Evolutionary conservation across 2,888 invertebrate species (phyloP).

Genomic region (Troglohyphantes excavatus): DNA sequence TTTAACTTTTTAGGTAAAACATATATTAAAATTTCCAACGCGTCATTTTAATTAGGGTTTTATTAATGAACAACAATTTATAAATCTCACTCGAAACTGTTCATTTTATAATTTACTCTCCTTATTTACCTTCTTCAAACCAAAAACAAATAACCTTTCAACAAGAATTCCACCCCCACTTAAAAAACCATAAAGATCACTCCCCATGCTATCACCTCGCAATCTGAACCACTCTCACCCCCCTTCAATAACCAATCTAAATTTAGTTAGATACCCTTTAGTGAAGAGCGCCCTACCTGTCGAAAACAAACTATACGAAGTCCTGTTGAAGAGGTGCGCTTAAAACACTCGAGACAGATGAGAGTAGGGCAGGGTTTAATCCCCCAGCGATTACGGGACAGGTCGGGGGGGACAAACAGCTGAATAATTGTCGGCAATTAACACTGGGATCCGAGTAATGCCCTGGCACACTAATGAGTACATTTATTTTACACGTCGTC

Average conservation of each 20-base stretch:
- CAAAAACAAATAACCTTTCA: neutral
- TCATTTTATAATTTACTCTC: no score
- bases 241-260: no score
- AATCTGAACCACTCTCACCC: no score
- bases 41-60: no score
- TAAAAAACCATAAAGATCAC: no score
- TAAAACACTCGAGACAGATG: constrained; percentile 34
- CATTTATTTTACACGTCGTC: constrained; percentile 48
- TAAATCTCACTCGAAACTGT: no score
- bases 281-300: neutral
- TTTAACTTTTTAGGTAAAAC: no score
- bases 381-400: constrained; percentile 39
- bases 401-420: constrained; percentile 18
- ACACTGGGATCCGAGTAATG: constrained; percentile 62
- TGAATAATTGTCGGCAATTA: constrained; percentile 73
- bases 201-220: no score
- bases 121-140: neutral
- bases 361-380: constrained; percentile 47
- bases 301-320: no score
- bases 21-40: no score
- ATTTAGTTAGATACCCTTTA: neutral
- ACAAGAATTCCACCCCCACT: neutral
- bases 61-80: no score
- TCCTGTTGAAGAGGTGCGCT: no score
- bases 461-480: constrained; percentile 55